Evolutionary conservation across 2,888 invertebrate genomes (phyloP), one percentile per base, ranked within the genome.

Genomic region (Eupithecia tripunctaria): DNA sequence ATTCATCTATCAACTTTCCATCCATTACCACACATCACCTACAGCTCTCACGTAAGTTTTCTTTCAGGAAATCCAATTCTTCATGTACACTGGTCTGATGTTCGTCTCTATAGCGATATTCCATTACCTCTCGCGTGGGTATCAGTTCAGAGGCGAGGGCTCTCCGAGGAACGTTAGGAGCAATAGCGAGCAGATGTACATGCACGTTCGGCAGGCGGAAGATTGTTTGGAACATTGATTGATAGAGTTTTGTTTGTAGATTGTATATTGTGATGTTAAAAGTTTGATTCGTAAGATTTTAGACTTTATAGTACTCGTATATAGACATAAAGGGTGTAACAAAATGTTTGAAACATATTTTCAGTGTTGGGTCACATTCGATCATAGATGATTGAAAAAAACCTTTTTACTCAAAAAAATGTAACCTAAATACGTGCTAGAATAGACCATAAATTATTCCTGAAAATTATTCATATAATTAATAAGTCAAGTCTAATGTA

Each of bases 61-160:
- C 25, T 62, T 95, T 94, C 93, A 98, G 97, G 96, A 96, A 21
- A 95, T 94, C 51, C 97, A 97, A 83, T 97, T 97, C 85, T 96
- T 97, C 89, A 92, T 98, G 70, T 98, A 97, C 88, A 96, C 97
- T n/a, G 96, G 93, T 0, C 89, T 98, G 60, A 97, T 98, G 97
- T 92, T 96, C 21, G 82, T 95, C 0, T 96, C 97, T 70, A 96
- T 97, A 90, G 72, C 96, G 0, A 84, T 97, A 36, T 98, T 98
- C 85, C 95, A 96, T 63, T 88, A 95, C 67, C 80, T 90, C 62
- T 80, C 88, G 0, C 82, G 83, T n/a, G 83, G 86, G 0, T 91
- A 92, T 72, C 79, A 86, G 78, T 85, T 87, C 70, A 81, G 81
- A 0, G 79, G 80, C 74, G 63, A 82, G 51, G 80, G 81, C 56